phyloP scores from a whole-genome alignment of 2,113 vertebrate species.

The Irena cyanogastra region DNA sequence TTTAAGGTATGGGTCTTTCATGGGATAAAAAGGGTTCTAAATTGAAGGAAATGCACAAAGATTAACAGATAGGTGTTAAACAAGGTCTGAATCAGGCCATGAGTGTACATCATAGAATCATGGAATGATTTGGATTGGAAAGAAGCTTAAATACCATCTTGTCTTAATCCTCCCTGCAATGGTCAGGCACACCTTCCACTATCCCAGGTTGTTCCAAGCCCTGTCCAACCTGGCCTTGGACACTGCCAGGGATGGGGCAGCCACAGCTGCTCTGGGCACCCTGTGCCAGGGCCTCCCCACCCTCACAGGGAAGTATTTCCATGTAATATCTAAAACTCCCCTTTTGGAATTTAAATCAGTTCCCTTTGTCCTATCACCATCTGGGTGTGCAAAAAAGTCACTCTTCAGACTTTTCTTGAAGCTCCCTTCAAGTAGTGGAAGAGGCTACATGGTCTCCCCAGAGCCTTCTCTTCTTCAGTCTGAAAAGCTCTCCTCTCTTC shows the following conservation, averaged over 20 bases:
- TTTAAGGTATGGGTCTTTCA: not conserved
- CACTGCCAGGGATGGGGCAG: not conserved
- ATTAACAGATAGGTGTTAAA: not conserved
- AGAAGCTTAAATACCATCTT: not conserved
- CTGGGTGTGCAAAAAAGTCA: not conserved
- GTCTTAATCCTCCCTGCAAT: not conserved
- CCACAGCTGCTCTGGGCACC: not conserved
- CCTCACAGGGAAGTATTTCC: too few relatives aligned
- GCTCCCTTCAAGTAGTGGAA: not conserved
- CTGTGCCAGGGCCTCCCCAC: accelerated
- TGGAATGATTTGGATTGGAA: not conserved
- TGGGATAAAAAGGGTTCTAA: not conserved
- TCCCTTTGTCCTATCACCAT: not conserved
- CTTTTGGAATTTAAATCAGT: not conserved
- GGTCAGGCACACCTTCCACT: not conserved
- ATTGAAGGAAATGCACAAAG: not conserved
- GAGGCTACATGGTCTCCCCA: not conserved
- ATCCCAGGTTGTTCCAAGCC: accelerated
- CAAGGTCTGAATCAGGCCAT: not conserved
- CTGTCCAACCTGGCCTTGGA: accelerated
- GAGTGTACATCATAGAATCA: accelerated
- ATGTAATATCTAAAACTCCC: not conserved
- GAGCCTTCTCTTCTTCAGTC: not conserved
- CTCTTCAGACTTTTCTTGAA: not conserved
- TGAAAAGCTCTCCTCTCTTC: not conserved